Percentiles rank a stretch among this genome's conserved stretches.
Conservation (phyloP, 1,140 invertebrate genomes). For the Drosophila repletoides region DNA sequence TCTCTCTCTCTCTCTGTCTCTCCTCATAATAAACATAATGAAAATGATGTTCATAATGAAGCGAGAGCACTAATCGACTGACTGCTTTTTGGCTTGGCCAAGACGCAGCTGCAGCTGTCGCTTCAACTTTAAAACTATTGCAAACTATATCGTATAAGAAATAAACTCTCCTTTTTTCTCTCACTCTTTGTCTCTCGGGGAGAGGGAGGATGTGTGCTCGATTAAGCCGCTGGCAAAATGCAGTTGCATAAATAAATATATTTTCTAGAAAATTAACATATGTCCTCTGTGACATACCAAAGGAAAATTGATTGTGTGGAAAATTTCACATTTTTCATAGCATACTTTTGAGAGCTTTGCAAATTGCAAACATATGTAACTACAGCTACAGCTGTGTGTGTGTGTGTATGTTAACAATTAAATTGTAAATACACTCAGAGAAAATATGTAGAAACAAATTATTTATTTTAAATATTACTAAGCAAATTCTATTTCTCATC, state of each 20-base stretch:
- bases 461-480: too few relatives aligned
- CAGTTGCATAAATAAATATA: conserved; percentile 57
- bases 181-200: neutral
- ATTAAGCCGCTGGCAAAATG: conserved; percentile 51
- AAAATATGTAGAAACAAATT: conserved; percentile 36
- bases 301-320: conserved; percentile 75
- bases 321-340: conserved; percentile 74
- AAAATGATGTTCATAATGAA: conserved; percentile 75
- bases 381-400: conserved; percentile 11
- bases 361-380: conserved; percentile 69
- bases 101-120: conserved; percentile 35
- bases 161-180: neutral
- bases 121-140: conserved; percentile 47
- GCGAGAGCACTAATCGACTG: conserved; percentile 72
- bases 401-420: conserved; percentile 37
- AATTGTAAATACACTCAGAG: conserved; percentile 38
- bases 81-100: neutral
- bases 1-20: too few relatives aligned
- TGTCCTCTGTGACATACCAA: conserved; percentile 16
- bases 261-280: conserved; percentile 61
- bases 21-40: conserved; percentile 71
- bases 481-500: too few relatives aligned
- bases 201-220: conserved; percentile 45
- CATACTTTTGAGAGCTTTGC: conserved; percentile 74
- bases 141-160: conserved; percentile 26